phyloP scores from a whole-genome alignment of 2,113 vertebrate species.

The Burhinus oedicnemus region DNA sequence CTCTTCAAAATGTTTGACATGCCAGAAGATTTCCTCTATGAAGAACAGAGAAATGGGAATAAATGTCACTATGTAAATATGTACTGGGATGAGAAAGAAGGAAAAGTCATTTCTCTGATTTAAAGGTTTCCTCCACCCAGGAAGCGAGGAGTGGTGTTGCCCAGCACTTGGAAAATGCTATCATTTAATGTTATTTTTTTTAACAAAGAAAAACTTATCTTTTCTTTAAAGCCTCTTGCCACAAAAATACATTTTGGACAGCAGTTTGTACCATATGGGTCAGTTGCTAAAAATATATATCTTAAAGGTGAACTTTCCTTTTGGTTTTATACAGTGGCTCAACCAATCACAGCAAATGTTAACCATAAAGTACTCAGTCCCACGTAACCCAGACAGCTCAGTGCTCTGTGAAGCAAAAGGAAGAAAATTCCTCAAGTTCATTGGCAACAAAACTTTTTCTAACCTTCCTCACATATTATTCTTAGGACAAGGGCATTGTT shows the following conservation, averaged over 20 bases:
- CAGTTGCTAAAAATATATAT: slow-evolving; percentile 29
- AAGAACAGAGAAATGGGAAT: background rate
- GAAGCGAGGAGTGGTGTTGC: background rate
- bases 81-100: background rate
- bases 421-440: background rate
- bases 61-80: background rate
- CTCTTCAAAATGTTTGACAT: background rate
- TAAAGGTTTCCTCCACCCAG: background rate
- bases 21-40: background rate
- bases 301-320: slow-evolving; percentile 19
- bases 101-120: background rate
- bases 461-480: background rate
- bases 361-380: background rate
- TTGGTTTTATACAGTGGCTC: background rate
- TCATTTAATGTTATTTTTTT: background rate
- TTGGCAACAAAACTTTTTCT: background rate
- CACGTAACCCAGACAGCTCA: background rate
- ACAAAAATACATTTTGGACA: slow-evolving; percentile 6
- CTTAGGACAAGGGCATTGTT: background rate
- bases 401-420: background rate
- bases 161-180: background rate
- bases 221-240: background rate
- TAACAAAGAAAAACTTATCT: background rate
- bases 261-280: background rate
- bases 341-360: slow-evolving; percentile 52